Percentiles rank a stretch among this genome's conserved stretches.
Evolutionary conservation across 53 echinoderm and acorn worm species (phyloP).

Genomic region (Echinarachnius parma): DNA sequence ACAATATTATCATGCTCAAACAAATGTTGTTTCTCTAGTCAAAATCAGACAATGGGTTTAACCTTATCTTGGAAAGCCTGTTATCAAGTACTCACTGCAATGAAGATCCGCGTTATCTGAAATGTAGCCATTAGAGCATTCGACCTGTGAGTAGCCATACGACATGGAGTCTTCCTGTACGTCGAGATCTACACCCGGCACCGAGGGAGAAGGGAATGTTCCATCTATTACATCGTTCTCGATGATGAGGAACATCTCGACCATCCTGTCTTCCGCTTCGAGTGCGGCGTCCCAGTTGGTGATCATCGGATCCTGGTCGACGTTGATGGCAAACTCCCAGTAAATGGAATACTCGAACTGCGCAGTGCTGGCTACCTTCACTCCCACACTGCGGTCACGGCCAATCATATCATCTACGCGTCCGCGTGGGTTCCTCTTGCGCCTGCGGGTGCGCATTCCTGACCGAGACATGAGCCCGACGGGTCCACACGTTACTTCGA

Average conservation of each 20-base stretch:
- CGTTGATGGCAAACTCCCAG: constrained; percentile 38
- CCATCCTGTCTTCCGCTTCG: constrained; percentile 22
- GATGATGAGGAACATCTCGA: constrained; percentile 4
- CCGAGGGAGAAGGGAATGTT: constrained; percentile 25
- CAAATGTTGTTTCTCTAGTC: too few relatives aligned
- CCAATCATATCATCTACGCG: background rate
- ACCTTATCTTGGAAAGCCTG: background rate
- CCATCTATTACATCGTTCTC: constrained; percentile 2
- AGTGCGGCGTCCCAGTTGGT: constrained; percentile 32
- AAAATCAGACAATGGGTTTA: too few relatives aligned
- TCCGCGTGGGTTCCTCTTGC: background rate
- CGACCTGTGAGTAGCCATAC: constrained; percentile 29
- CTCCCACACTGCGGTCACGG: background rate
- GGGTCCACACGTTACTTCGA: constrained; percentile 62
- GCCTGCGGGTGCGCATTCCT: background rate
- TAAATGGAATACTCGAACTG: constrained; percentile 19
- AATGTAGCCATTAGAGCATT: constrained; percentile 7
- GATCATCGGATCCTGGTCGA: constrained; percentile 25
- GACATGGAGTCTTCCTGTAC: constrained; percentile 26
- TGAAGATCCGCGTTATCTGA: constrained; percentile 28
- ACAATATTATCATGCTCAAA: too few relatives aligned
- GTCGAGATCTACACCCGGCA: constrained; percentile 45
- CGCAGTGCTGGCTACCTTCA: background rate
- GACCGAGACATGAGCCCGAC: background rate
- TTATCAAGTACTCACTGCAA: constrained; percentile 12